Percentiles rank a stretch among this genome's conserved stretches.
phyloP scores from a whole-genome alignment of 2,888 invertebrate species.

The Euspilapteryx auroguttella region DNA sequence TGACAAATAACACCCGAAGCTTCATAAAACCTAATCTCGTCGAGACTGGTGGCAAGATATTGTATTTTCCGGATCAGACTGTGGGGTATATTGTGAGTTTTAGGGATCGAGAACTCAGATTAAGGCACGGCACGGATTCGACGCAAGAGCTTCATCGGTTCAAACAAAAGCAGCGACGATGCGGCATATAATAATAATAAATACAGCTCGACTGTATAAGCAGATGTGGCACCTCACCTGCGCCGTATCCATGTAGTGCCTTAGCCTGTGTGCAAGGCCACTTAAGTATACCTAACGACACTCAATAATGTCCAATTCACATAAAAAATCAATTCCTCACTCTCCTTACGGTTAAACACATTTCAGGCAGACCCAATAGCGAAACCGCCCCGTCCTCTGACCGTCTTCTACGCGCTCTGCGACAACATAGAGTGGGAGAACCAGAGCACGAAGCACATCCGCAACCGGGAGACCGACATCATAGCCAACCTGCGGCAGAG shows the following conservation, averaged over 20 bases:
- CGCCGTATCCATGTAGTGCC: too few relatives aligned
- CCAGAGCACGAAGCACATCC: slow-evolving; percentile 50
- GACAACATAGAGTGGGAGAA: slow-evolving; percentile 66
- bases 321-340: too few relatives aligned
- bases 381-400: slow-evolving; percentile 60
- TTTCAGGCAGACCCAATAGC: slow-evolving; percentile 66
- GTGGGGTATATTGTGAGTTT: slow-evolving; percentile 65
- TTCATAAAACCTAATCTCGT: slow-evolving; percentile 71
- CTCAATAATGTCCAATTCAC: too few relatives aligned
- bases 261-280: too few relatives aligned
- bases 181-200: too few relatives aligned
- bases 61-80: slow-evolving; percentile 65
- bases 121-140: too few relatives aligned
- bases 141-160: too few relatives aligned
- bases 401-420: slow-evolving; percentile 65
- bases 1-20: slow-evolving; percentile 64
- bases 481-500: slow-evolving; percentile 33
- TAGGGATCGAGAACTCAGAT: neutral
- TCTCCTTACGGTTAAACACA: too few relatives aligned
- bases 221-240: too few relatives aligned
- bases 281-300: too few relatives aligned
- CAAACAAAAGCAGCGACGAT: too few relatives aligned
- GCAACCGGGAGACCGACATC: slow-evolving; percentile 43
- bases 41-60: slow-evolving; percentile 69
- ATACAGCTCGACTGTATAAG: too few relatives aligned